phyloP scores from a whole-genome alignment of 2,888 invertebrate species.

The Calameuta filiformis region DNA sequence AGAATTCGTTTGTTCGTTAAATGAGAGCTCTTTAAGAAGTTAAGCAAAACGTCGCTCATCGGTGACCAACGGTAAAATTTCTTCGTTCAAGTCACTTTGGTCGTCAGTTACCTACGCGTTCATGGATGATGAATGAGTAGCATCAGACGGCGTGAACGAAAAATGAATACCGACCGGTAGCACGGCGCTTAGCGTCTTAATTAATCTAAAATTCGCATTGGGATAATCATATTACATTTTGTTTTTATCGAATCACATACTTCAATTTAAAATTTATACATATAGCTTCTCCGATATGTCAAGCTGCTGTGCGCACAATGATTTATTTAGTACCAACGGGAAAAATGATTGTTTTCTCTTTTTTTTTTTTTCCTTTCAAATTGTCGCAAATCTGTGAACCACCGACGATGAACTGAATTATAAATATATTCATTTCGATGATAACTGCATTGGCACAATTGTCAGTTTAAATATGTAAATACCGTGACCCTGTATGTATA shows the following conservation, averaged over 20 bases:
- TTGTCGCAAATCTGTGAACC: not conserved
- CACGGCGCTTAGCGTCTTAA: not conserved
- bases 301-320: not conserved
- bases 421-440: slow-evolving; percentile 7
- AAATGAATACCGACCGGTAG: too few species aligned
- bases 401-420: not conserved
- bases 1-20: not conserved
- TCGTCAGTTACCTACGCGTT: too few species aligned
- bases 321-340: not conserved
- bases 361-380: not conserved
- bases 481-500: not conserved
- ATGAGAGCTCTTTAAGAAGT: not conserved
- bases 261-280: not conserved
- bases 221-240: not conserved
- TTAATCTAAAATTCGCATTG: not conserved
- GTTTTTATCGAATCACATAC: not conserved
- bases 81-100: too few species aligned
- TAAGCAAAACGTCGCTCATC: too few species aligned
- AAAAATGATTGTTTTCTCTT: not conserved
- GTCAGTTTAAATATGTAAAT: not conserved
- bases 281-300: not conserved
- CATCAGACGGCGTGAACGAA: too few species aligned
- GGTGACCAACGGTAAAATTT: too few species aligned
- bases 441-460: slow-evolving; percentile 33
- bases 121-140: too few species aligned